Evolutionary conservation across 1,140 invertebrate genomes (phyloP).

Genomic region (Eumaeus atala): DNA sequence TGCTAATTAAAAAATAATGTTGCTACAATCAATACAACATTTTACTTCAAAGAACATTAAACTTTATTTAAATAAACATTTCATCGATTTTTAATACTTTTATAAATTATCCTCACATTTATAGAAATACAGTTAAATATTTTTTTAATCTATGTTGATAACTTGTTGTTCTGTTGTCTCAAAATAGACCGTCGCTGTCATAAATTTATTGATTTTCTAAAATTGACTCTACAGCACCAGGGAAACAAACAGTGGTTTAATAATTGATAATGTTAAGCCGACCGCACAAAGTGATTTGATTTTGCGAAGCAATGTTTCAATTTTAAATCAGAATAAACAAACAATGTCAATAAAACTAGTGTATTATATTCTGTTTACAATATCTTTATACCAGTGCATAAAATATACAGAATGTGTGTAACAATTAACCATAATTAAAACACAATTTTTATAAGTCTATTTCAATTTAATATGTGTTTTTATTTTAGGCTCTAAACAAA

Average conservation of each 20-base stretch:
- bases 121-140: background rate
- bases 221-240: background rate
- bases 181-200: background rate
- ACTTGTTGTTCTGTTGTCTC: no score
- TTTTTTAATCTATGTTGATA: background rate
- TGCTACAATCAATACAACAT: background rate
- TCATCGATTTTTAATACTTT: no score
- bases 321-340: background rate
- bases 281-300: slow-evolving; percentile 2
- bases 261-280: slow-evolving; percentile 1
- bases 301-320: background rate
- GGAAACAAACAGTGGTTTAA: slow-evolving; percentile 9
- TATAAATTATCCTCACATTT: background rate
- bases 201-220: slow-evolving; percentile 25
- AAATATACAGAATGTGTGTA: slow-evolving; percentile 21
- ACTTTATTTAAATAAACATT: no score
- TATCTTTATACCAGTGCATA: slow-evolving; percentile 18
- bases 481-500: slow-evolving; percentile 47
- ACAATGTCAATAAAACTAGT: slow-evolving; percentile 11
- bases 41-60: background rate
- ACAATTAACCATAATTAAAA: background rate
- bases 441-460: background rate
- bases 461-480: background rate
- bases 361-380: slow-evolving; percentile 14
- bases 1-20: slow-evolving; percentile 12